These are phyloP conservation scores for Acronicta leporina DNA, from an alignment of 2,888 invertebrate genomes.

Conservation along the genomic window DNA sequence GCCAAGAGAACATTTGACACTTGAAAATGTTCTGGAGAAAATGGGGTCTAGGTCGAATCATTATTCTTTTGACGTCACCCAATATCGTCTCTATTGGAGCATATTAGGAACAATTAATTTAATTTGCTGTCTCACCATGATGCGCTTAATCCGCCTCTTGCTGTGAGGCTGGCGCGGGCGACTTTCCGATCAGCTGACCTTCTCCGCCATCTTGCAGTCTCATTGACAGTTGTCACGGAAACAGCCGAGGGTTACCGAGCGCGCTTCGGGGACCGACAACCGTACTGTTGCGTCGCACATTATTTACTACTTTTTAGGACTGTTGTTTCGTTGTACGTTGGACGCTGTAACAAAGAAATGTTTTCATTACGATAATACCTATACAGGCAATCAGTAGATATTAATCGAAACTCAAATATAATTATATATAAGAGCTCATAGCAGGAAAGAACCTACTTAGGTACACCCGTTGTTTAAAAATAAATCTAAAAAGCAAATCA, in stretches of 20 bases:
- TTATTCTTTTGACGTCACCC: slow-evolving; percentile 4
- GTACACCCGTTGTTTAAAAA: too few relatives aligned
- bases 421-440: too few relatives aligned
- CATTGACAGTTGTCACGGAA: slow-evolving; percentile 73
- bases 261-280: slow-evolving; percentile 41
- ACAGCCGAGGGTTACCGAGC: slow-evolving; percentile 59
- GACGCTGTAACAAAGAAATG: slow-evolving; percentile 58
- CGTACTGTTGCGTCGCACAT: slow-evolving; percentile 63
- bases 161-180: slow-evolving; percentile 79
- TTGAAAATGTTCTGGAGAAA: slow-evolving; percentile 14
- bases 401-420: too few relatives aligned
- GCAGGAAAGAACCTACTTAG: too few relatives aligned
- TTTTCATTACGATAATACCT: too few relatives aligned
- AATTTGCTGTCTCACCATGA: slow-evolving; percentile 77
- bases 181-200: slow-evolving; percentile 86
- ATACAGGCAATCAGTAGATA: too few relatives aligned
- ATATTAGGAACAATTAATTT: slow-evolving; percentile 25
- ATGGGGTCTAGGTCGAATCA: slow-evolving; percentile 28
- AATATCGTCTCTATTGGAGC: slow-evolving; percentile 2
- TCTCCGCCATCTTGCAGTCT: slow-evolving; percentile 82
- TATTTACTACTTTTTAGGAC: slow-evolving; percentile 47
- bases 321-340: slow-evolving; percentile 48
- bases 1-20: slow-evolving; percentile 11
- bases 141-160: slow-evolving; percentile 83
- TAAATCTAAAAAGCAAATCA: too few relatives aligned